These are phyloP conservation scores for Falcunculus frontatus DNA, from an alignment of 2,113 vertebrate genomes.

Conservation along the genomic window DNA sequence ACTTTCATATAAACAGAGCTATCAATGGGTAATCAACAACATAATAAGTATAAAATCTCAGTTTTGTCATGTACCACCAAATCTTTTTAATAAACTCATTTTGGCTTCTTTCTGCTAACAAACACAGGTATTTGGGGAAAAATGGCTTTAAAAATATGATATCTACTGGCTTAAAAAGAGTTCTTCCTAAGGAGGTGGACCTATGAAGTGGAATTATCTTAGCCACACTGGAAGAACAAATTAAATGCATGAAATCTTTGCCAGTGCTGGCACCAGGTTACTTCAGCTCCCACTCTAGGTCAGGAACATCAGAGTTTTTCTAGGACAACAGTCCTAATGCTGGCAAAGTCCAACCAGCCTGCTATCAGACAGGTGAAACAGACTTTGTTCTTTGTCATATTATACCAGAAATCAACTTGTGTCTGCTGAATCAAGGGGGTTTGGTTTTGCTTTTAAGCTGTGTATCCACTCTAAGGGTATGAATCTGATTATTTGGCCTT, in stretches of 20 bases:
- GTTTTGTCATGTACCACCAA: neutral
- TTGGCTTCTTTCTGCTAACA: neutral
- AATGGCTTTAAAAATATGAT: neutral
- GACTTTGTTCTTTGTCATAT: neutral
- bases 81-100: neutral
- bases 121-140: neutral
- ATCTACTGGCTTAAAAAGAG: neutral
- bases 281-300: neutral
- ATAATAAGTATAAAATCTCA: neutral
- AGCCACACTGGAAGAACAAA: neutral
- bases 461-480: neutral
- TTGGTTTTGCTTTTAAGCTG: neutral
- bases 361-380: neutral
- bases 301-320: neutral
- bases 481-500: neutral
- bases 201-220: neutral
- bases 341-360: neutral
- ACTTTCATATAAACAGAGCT: neutral
- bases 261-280: neutral
- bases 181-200: neutral
- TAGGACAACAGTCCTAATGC: neutral
- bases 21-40: neutral
- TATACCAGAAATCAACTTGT: neutral
- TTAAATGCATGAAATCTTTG: neutral
- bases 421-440: neutral